Percentiles rank a stretch among this genome's conserved stretches.
phyloP scores from a whole-genome alignment of 2,888 invertebrate genomes.

The Drosophila mercatorum region DNA sequence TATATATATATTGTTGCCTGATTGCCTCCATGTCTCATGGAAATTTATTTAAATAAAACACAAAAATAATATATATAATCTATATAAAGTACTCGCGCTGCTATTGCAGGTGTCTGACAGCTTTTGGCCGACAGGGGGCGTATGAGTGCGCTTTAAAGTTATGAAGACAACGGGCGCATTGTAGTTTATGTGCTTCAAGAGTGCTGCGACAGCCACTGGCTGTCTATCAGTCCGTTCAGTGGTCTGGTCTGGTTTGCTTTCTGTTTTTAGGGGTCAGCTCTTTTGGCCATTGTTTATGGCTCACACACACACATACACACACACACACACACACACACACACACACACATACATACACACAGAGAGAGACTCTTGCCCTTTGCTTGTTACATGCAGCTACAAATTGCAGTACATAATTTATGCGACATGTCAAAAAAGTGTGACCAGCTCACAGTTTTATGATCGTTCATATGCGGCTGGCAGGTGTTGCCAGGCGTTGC shows the following conservation, averaged over 20 bases:
- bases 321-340: conserved; percentile 6
- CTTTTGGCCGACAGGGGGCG: conserved; percentile 42
- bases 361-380: conserved; percentile 20
- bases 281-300: conserved; percentile 68
- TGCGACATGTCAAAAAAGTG: conserved; percentile 52
- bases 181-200: conserved; percentile 65
- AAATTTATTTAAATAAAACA: conserved; percentile 37
- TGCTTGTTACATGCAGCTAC: conserved; percentile 41
- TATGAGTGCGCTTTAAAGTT: conserved; percentile 70
- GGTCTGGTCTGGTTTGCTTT: conserved; percentile 18
- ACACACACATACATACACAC: conserved; percentile 23
- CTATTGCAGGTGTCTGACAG: conserved; percentile 59
- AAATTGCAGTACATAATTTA: conserved; percentile 65
- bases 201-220: conserved; percentile 22
- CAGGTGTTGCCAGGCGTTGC: background rate
- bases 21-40: conserved; percentile 33
- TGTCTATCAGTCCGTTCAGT: background rate
- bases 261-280: conserved; percentile 66
- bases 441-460: conserved; percentile 12
- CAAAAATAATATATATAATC: conserved; percentile 1
- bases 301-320: conserved; percentile 25
- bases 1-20: conserved; percentile 17
- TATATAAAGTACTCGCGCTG: conserved; percentile 1
- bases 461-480: background rate
- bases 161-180: conserved; percentile 54